Base-by-base conservation (phyloP, 2,888 invertebrate species). In the Campoletis raptor region DNA sequence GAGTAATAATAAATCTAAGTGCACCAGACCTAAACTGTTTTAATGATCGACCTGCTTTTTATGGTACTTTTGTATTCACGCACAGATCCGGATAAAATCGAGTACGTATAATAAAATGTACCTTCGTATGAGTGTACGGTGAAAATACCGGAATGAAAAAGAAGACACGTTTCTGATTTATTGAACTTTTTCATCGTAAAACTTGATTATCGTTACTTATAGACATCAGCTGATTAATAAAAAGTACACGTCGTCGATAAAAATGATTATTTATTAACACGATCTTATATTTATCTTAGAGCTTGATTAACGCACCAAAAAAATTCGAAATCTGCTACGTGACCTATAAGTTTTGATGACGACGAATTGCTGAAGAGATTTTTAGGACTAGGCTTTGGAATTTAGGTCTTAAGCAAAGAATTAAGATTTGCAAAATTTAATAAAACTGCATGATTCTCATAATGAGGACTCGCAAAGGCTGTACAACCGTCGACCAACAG, bases 11-110 rank as follows among this genome's bases (percentile, higher is more conserved):
- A 30, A 74, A 64, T 81, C 74, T 81, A 24, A 21, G 73, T 67
- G 74, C 81, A 81, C 24, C 81, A 81, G 81, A 81, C 30, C 81
- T 67, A 81, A 52, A 74, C 81, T 52, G 45, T 74, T 67, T 81
- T 81, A 81, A 81, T 74, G 81, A 81, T 81, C 52, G 54, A 67
- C 66, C 74, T 67, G 40, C 42, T 81, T 81, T 81, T 81, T 81
- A 67, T 66, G 30, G 40, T 45, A 67, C 74, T 81, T 74, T 67
- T 74, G 66, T 67, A 66, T 67, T 81, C 54, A 21, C 30, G 1
- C 3, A 12, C 10, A 66, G 67, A 74, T 57, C 74, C 67, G 66
- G n/a, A 66, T 67, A 45, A 54, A 80, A 74, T 52, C 30, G 66
- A 52, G n/a, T 81, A 64, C 72, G 72, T 66, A 30, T 66, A 9